A percentile compares a stretch with the other conserved stretches of the same genome.
Evolutionary conservation across 2,797 vertebrate genomes (phyloP).

Genomic region (Enteromius trimaculatus): DNA sequence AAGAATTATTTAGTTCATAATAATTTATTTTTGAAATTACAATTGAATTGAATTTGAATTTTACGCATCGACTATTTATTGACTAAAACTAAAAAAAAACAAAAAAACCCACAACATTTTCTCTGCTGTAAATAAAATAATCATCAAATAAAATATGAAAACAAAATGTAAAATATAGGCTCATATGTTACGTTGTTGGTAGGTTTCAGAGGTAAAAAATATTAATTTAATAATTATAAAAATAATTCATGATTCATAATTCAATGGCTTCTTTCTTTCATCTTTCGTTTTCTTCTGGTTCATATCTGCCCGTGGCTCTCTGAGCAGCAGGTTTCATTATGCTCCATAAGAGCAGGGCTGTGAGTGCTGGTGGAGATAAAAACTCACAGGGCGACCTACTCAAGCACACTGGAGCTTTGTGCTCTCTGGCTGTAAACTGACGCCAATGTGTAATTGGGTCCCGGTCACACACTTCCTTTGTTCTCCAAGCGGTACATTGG

Average conservation of each 20-base stretch:
- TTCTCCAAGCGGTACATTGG: constrained; percentile 17
- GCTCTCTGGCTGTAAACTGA: constrained; percentile 20
- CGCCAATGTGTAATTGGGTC: constrained; percentile 23
- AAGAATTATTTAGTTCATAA: neutral
- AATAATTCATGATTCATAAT: too few species aligned
- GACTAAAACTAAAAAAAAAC: too few species aligned
- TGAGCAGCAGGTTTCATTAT: neutral
- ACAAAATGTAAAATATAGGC: too few species aligned
- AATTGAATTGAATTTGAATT: too few species aligned
- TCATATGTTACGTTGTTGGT: too few species aligned
- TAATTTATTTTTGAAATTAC: too few species aligned
- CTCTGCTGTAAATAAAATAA: too few species aligned
- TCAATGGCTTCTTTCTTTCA: neutral
- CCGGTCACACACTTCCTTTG: constrained; percentile 30
- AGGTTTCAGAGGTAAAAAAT: too few species aligned
- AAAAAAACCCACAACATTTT: too few species aligned
- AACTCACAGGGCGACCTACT: constrained; percentile 32
- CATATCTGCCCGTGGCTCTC: neutral
- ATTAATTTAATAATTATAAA: too few species aligned
- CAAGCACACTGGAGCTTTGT: constrained; percentile 48
- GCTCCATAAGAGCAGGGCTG: constrained; percentile 1
- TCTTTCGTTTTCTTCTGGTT: neutral
- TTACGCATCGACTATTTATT: too few species aligned
- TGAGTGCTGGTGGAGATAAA: constrained; percentile 27
- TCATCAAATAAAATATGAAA: too few species aligned